Base-by-base conservation (phyloP, 1,140 invertebrate genomes). In the Drosophila paulistorum region DNA sequence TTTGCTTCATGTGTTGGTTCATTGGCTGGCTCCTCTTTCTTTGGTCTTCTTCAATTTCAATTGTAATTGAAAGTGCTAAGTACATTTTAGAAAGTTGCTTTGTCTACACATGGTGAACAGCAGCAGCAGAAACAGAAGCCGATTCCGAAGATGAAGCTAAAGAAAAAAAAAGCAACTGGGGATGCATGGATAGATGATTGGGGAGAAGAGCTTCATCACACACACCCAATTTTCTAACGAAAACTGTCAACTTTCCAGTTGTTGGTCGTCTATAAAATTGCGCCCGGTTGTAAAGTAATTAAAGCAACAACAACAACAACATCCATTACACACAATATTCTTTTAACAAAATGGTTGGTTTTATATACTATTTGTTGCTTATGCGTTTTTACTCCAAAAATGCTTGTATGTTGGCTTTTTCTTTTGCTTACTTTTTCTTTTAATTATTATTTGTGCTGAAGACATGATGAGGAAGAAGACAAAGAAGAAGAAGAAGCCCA, bases 41-140 rank as follows among this genome's bases (percentile, higher is more conserved):
- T 62, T 23, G 23, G 3, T 51, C 45, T 51, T 51, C 45, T 51
- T 51, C 37, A 37, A 37, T 39, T 26, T 26, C 58, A 55, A 71
- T 67, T 75, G 75, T 74, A 79, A 79, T 79, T 79, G 76, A 79
- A 79, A 79, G 76, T 79, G 76, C 76, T 79, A 76, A 79, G 76
- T 79, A 79, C 76, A 72, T 72, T 79, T 79, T 79, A 76, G 76
- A 79, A 79, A 79, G 76, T 75, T 48, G 66, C 57, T 51, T 14
- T 42, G 59, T 55, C 66, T 39, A 14, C 26, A 51, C 45, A 51
- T 51, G 45, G 45, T 11, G 45, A 37, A 1, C 37, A 23, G 14
- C 9, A n/a, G 58, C 30, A 30, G 30, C 30, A 30, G 30, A 30
- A 10, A 13, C 35, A 30, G 41, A 20, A 26, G 3, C 23, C 23